These are phyloP conservation scores for Agonopterix heracliana DNA, from an alignment of 2,888 invertebrate species.

Conservation along the genomic window DNA sequence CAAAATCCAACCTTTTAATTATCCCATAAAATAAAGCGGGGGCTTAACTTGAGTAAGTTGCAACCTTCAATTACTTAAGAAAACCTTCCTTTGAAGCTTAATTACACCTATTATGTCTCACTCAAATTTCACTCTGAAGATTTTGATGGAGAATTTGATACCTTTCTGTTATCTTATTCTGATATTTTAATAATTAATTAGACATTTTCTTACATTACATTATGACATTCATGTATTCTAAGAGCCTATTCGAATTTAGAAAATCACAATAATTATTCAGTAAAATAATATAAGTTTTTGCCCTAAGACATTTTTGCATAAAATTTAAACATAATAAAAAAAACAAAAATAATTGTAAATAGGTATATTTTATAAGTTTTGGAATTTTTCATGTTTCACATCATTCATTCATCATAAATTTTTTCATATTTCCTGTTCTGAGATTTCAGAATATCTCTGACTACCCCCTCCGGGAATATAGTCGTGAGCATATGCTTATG, in stretches of 20 bases:
- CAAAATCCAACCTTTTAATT: background rate
- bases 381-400: too few relatives aligned
- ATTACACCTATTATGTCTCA: conserved; percentile 47
- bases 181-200: background rate
- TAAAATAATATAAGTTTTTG: too few relatives aligned
- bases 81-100: conserved; percentile 43
- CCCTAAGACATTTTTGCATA: too few relatives aligned
- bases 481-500: too few relatives aligned
- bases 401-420: too few relatives aligned
- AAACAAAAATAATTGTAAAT: too few relatives aligned
- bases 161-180: background rate
- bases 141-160: conserved; percentile 1
- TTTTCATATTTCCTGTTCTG: too few relatives aligned
- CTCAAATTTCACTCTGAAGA: conserved; percentile 33
- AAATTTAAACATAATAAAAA: too few relatives aligned
- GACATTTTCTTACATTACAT: background rate
- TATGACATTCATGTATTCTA: background rate
- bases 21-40: conserved; percentile 5
- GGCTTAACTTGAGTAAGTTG: conserved; percentile 37
- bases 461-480: too few relatives aligned
- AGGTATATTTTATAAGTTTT: too few relatives aligned
- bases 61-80: conserved; percentile 54
- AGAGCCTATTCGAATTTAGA: background rate
- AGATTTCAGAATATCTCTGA: too few relatives aligned
- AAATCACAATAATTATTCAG: background rate